Evolutionary conservation across 2,888 invertebrate genomes (phyloP), one percentile per base, ranked within the genome.

Genomic region (Tanytarsus gracilentus): DNA sequence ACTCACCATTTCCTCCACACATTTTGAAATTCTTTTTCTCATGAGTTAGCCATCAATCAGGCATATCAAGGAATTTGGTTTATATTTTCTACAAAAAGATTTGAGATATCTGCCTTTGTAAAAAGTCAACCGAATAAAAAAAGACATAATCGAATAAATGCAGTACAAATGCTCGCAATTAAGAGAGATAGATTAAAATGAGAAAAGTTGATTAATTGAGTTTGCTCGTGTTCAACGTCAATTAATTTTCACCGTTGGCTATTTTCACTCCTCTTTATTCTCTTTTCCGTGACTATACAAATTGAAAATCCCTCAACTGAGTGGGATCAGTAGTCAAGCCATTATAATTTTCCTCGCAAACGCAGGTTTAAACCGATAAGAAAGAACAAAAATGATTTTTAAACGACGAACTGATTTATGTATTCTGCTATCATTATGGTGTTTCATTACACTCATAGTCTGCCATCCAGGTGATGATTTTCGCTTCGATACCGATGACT

Each of bases 401-500:
- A 55, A 55, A 55, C 36, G 55, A 55, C 39, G 55, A 36, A 8
- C 25, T 23, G 27, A 27, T 18, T 16, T 18, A 7, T 18, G 9
- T 23, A 18, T 55, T 21, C 14, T 55, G 33, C 39, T 58, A n/a
- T 30, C 48, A 16, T 48, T 48, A 48, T 29, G n/a, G n/a, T n/a
- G n/a, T n/a, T n/a, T 9, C 18, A 36, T 44, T 25, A 29, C 48
- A 18, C 21, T 48, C 21, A 30, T 48, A n/a, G 48, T 29, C 7
- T n/a, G 21, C n/a, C 16, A 27, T 21, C 7, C 11, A 8, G 21
- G 7, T 18, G 48, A 68, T 64, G 72, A 72, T 65, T 72, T 72
- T 66, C 71, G 72, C 67, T 71, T 69, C 65, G 71, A 72, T 29
- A 50, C 49, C 62, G 72, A 72, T 61, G 65, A 64, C 62, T 69